Evolutionary conservation across 2,888 invertebrate genomes (phyloP).

Genomic region (Volucella bombylans): DNA sequence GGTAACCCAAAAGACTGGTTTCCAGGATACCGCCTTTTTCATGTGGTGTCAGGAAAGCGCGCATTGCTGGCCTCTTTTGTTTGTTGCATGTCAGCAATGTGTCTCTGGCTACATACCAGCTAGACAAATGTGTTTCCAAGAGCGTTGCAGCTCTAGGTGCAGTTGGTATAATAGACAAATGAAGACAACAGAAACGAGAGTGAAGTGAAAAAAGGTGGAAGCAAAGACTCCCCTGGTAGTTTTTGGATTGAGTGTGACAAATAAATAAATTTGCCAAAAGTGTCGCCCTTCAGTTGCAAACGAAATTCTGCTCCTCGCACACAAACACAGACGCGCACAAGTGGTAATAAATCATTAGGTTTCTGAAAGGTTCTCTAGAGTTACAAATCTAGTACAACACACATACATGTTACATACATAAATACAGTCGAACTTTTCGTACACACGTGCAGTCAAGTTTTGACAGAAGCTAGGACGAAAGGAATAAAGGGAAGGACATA

Average conservation of each 20-base stretch:
- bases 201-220: background rate
- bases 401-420: background rate
- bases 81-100: conserved; percentile 70
- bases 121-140: conserved; percentile 60
- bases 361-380: conserved; percentile 43
- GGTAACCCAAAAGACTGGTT: background rate
- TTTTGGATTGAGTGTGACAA: conserved; percentile 76
- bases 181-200: background rate
- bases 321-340: conserved; percentile 26
- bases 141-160: background rate
- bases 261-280: conserved; percentile 81
- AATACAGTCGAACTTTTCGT: conserved; percentile 10
- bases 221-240: conserved; percentile 36
- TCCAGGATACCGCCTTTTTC: conserved; percentile 13
- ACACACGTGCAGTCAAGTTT: conserved; percentile 1
- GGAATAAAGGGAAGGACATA: background rate
- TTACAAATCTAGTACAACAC: conserved; percentile 40
- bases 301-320: conserved; percentile 32
- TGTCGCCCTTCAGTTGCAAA: conserved; percentile 76
- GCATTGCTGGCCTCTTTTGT: conserved; percentile 57
- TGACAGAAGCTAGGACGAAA: conserved; percentile 20
- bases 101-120: conserved; percentile 46
- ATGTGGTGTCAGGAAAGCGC: conserved; percentile 1
- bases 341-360: conserved; percentile 64
- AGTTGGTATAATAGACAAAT: background rate